Evolutionary conservation across 2,113 vertebrate species (phyloP).

Genomic region (Phylloscopus trochilus): DNA sequence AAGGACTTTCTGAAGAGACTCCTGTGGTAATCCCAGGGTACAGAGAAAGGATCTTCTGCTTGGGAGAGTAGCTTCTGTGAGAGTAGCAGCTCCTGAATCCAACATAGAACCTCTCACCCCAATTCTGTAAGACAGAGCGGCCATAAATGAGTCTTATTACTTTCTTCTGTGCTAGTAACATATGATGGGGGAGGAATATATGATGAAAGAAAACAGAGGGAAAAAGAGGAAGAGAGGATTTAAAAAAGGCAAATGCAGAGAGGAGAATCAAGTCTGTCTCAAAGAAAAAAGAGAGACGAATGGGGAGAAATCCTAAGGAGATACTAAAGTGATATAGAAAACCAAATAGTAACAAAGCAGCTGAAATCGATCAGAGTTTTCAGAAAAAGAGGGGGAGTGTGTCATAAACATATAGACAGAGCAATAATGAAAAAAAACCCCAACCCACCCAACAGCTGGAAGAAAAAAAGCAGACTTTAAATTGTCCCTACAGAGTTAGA

Average conservation of each 20-base stretch:
- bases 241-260: not conserved
- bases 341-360: not conserved
- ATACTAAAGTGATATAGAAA: not conserved
- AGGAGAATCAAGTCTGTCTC: not conserved
- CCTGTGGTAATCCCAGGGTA: not conserved
- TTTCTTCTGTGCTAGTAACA: not conserved
- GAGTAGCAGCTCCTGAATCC: not conserved
- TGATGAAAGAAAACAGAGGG: not conserved
- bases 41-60: not conserved
- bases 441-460: not conserved
- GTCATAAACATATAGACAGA: not conserved
- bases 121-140: accelerated
- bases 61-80: not conserved
- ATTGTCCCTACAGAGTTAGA: not conserved
- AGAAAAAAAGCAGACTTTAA: not conserved
- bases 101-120: accelerated
- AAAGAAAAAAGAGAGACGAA: not conserved
- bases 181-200: not conserved
- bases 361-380: not conserved
- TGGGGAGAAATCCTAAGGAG: not conserved
- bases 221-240: not conserved
- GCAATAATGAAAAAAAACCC: not conserved
- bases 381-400: not conserved
- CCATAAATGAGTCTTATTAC: not conserved
- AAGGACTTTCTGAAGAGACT: not conserved